A percentile compares a stretch with the other conserved stretches of the same genome.
These are phyloP conservation scores for Caenorhabditis panamensis DNA, from an alignment of 2,888 invertebrate species.

Conservation along the genomic window DNA sequence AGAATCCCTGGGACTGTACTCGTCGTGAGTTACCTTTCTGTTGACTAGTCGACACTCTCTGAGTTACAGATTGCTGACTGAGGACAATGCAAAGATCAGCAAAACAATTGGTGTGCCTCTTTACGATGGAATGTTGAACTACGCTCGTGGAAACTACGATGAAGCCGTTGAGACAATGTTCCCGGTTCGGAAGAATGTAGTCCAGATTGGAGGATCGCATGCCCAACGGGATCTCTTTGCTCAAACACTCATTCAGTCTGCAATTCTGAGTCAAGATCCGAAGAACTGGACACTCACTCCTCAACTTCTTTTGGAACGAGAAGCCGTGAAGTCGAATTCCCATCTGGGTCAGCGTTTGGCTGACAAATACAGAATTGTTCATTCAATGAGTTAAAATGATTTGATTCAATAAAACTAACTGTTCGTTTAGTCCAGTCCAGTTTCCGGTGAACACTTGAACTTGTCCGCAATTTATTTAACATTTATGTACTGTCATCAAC, in stretches of 20 bases:
- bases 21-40: constrained; percentile 24
- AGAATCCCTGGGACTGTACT: constrained; percentile 61
- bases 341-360: constrained; percentile 67
- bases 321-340: constrained; percentile 64
- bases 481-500: background rate
- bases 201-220: constrained; percentile 77
- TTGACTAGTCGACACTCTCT: background rate
- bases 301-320: constrained; percentile 65
- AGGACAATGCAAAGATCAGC: constrained; percentile 70
- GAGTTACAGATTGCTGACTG: constrained; percentile 28
- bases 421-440: too few species aligned
- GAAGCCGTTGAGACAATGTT: constrained; percentile 71
- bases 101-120: constrained; percentile 70
- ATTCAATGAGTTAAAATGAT: background rate
- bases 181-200: constrained; percentile 72
- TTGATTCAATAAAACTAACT: too few species aligned
- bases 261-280: constrained; percentile 65
- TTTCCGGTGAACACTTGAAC: background rate
- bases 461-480: background rate
- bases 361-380: constrained; percentile 55
- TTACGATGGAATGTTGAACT: constrained; percentile 75
- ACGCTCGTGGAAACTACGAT: constrained; percentile 70
- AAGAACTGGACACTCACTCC: constrained; percentile 67
- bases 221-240: constrained; percentile 79
- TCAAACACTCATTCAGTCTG: constrained; percentile 74